These are phyloP conservation scores for Drosophila gaucha DNA, from an alignment of 2,888 invertebrate genomes.

Conservation along the genomic window DNA sequence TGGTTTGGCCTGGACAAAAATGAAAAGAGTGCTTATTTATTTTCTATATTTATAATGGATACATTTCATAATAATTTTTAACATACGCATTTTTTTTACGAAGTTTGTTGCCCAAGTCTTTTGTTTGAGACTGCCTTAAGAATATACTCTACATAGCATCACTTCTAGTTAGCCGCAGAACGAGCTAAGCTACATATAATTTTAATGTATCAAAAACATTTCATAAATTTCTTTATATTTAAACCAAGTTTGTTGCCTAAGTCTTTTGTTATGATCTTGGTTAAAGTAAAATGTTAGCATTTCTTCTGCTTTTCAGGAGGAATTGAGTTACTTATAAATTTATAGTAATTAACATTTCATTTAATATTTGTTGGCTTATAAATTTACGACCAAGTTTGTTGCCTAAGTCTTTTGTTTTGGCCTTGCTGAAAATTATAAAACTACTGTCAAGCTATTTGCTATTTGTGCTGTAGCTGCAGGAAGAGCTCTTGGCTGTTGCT, in stretches of 20 bases:
- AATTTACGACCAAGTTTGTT: constrained; percentile 66
- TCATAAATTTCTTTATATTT: too few species aligned
- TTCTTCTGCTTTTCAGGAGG: too few species aligned
- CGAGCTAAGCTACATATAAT: too few species aligned
- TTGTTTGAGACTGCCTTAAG: constrained; percentile 9
- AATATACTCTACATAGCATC: background rate
- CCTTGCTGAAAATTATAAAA: constrained; percentile 5
- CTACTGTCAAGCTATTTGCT: constrained; percentile 15
- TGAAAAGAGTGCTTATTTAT: too few species aligned
- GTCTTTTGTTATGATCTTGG: constrained; percentile 28
- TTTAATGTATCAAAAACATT: too few species aligned
- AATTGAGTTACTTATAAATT: background rate
- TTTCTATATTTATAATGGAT: too few species aligned
- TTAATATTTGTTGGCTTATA: background rate
- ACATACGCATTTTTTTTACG: too few species aligned
- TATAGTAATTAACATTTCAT: background rate
- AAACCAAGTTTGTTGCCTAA: constrained; percentile 31
- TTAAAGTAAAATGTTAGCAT: too few species aligned
- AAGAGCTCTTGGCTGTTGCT: constrained; percentile 38
- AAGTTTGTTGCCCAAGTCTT: constrained; percentile 1
- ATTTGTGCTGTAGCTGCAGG: constrained; percentile 10
- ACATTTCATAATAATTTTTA: too few species aligned
- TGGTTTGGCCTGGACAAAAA: constrained; percentile 20
- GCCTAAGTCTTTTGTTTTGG: constrained; percentile 76
- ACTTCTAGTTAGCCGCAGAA: too few species aligned